Evolutionary conservation across 2,888 invertebrate genomes (phyloP), one percentile per base, ranked within the genome.

Genomic region (Spialia ferax): DNA sequence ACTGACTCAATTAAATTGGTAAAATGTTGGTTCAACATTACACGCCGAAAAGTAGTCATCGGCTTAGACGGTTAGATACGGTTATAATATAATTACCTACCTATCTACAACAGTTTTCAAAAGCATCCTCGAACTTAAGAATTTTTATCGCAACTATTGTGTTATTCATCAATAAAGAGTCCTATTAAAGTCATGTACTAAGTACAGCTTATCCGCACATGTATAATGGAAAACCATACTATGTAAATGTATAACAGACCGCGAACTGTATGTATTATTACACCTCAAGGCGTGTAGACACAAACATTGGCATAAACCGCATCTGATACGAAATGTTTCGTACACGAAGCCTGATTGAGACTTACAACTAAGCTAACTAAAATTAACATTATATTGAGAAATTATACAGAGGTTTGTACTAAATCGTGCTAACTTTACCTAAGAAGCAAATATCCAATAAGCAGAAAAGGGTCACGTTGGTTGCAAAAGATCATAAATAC

Each of bases 331-430:
- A 50, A 64, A 48, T 57, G 57, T 59, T 65, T 52, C 50, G 59
- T 66, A 42, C 20, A 18, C 59, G 59, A 42, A 54, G 29, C 52
- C 6, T 13, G 65, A 65, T 38, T 62, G 52, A 38, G 32, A 50
- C 50, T 65, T n/a, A 6, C 59, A 60, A 66, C 64, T 18, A 15
- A 29, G 35, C 59, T 10, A 52, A n/a, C n/a, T 52, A 54, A 54
- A 60, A 50, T 66, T 65, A 65, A 59, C 65, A 66, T 54, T 66
- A 66, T 52, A 54, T 59, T 65, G 59, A 59, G 65, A 59, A 59
- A 52, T 65, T 65, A 59, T 60, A 60, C 64, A 65, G n/a, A n/a
- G 57, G 57, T 52, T 26, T 26, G 29, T 52, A 59, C 59, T 65
- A 59, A 65, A 52, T 52, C 65, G 65, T 59, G 59, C 65, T 59